Conservation (phyloP, 2,797 vertebrate genomes). For the Esox lucius region DNA sequence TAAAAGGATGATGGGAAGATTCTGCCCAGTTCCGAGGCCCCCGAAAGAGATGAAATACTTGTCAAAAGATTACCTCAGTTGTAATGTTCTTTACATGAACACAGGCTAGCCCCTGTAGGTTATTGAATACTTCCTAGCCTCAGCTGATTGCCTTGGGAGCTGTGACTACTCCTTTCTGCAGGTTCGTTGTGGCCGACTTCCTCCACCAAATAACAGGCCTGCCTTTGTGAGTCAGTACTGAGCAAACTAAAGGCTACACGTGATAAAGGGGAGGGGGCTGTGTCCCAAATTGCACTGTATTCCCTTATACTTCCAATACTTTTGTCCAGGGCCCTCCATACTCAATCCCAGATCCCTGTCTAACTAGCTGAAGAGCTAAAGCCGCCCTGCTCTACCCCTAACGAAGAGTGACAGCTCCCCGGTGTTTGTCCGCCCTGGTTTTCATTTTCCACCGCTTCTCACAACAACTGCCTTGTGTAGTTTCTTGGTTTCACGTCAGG, state of each 20-base stretch:
- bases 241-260: constrained; percentile 53
- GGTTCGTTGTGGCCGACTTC: constrained; percentile 63
- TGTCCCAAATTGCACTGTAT: not conserved
- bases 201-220: constrained; percentile 66
- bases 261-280: constrained; percentile 37
- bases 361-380: constrained; percentile 68
- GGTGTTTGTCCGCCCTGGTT: constrained; percentile 70
- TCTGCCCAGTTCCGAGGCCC: constrained; percentile 11
- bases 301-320: constrained; percentile 65
- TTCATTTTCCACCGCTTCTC: constrained; percentile 71
- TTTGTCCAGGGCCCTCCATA: constrained; percentile 49
- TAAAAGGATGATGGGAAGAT: not conserved
- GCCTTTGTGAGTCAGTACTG: constrained; percentile 66
- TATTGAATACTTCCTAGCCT: constrained; percentile 53
- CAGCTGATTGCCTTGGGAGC: constrained; percentile 54
- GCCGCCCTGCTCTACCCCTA: constrained; percentile 59
- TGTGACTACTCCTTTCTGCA: constrained; percentile 71
- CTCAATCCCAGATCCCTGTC: constrained; percentile 27
- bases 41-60: constrained; percentile 37
- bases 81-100: constrained; percentile 34
- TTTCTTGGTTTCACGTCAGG: constrained; percentile 41
- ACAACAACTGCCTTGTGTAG: constrained; percentile 63
- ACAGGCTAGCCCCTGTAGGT: constrained; percentile 25
- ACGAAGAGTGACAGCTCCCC: constrained; percentile 79
- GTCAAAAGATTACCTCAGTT: constrained; percentile 31